Base-by-base conservation (phyloP, 2,113 vertebrate species). In the Anhinga rufa region DNA sequence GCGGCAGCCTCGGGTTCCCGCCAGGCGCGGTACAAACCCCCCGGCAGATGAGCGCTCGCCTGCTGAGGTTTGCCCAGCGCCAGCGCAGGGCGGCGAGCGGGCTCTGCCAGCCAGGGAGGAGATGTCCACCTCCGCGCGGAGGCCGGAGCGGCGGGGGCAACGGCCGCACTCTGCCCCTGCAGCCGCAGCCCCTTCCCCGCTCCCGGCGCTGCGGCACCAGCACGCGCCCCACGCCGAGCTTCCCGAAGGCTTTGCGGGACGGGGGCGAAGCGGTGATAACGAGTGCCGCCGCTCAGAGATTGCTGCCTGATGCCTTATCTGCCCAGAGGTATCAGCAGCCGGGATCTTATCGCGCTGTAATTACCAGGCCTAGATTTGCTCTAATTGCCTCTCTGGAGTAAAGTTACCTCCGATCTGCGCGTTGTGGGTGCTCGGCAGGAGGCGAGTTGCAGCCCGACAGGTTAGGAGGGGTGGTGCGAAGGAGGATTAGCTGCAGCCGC, bases 371-470 rank as follows among this genome's bases (percentile, higher is more conserved):
- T 82, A 86, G 90, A 91, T 97, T 75, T 95, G 97, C 93, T 86
- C 97, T 98, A 98, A 98, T 98, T 98, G 97, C 96, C 97, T 98
- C 97, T 98, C 98, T 74, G 82, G 97, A 97, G 97, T 95, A 90
- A 95, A 97, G 97, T 97, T 97, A 74, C 97, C 96, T 91, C 83
- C 71, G 38, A 34, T 94, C 84, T 92, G 91, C 51, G 46, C 58
- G 86, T 77, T 83, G 65, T 18, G 88, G 97, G 95, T 86, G 82
- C 96, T 94, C 96, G 79, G 96, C 76, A 5, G 95, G 95, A 94
- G 88, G 96, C 8, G 38, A 95, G 92, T 92, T 95, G 78, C 91
- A 97, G 94, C 89, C 78, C 77, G 12, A 60, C 65, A 72, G 72
- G 51, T 66, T 70, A 42, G 31, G 42, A 38, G 82, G 81, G 92